Conservation (phyloP, 2,888 invertebrate species). For the Habroteleia sp. region DNA sequence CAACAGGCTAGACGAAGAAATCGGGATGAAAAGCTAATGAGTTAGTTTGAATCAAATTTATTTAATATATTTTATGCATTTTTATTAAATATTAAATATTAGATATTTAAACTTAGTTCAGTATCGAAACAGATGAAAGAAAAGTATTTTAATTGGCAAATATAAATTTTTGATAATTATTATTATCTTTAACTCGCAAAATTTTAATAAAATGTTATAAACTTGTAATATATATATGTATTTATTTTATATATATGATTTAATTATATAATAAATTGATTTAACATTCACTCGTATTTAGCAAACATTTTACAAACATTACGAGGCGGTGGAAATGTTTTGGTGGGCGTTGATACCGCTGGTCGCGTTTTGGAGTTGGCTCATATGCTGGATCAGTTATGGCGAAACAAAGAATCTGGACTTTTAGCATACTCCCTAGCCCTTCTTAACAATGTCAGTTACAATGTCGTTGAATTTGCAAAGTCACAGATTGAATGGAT, state of each 20-base stretch:
- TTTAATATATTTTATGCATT: background rate
- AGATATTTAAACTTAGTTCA: too few species aligned
- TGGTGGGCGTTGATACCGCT: constrained; percentile 98
- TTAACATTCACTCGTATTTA: too few species aligned
- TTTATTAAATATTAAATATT: too few species aligned
- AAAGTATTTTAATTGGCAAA: too few species aligned
- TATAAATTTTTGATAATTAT: too few species aligned
- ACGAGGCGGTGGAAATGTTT: constrained; percentile 95
- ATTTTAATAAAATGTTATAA: too few species aligned
- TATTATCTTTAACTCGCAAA: too few species aligned
- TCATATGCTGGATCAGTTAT: constrained; percentile 96
- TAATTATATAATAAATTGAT: too few species aligned
- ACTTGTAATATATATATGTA: background rate
- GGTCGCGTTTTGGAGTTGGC: constrained; percentile 97
- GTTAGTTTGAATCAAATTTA: constrained; percentile 82
- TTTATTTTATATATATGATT: background rate
- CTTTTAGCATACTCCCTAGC: constrained; percentile 96
- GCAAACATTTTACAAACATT: constrained; percentile 96
- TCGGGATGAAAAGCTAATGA: constrained; percentile 98
- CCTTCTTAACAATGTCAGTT: constrained; percentile 96
- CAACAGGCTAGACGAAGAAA: constrained; percentile 93
- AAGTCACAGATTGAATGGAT: constrained; percentile 99
- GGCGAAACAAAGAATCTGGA: constrained; percentile 97
- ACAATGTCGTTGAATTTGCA: constrained; percentile 99
- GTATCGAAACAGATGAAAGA: too few species aligned